Evolutionary conservation across 37 sponge, comb jelly and placozoan genomes (phyloP), one percentile per base, ranked within the genome.

Genomic region (Cladorhizidae sp.): DNA sequence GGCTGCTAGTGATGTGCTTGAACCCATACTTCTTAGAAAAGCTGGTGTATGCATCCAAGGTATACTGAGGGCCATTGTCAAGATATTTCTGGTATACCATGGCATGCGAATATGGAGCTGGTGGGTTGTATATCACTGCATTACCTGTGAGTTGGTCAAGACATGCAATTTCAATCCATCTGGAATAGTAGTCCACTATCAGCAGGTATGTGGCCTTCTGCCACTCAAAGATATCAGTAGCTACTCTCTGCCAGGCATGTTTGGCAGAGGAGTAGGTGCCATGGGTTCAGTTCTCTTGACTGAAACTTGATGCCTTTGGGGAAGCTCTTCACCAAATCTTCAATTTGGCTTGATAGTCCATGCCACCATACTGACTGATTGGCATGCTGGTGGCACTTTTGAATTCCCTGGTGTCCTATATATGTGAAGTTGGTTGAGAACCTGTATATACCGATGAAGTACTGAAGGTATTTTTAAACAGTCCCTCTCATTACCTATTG

Each of bases 11-110:
- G n/a, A 56, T 52, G 65, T 91, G 88, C 8, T 39, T 32, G 38
- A 82, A 91, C 7, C 68, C 3, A 52, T 86, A 87, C 5, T 8
- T 50, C 42, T 77, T 64, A 28, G 80, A 65, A 76, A 86, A 82
- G 22, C 65, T 11, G 11, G 32, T n/a, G 71, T 70, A 91, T 1
- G 22, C 41, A 12, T 54, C 42, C 35, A 87, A 68, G 37, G 63
- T 38, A 57, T 56, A 91, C 63, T 91, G 88, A 17, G 92, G 92
- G 38, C 87, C 92, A 87, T 91, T 91, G 45, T 87, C 92, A 40
- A 64, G 83, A 8, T 64, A 45, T 18, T 36, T 73, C 69, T 33
- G 86, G 93, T 31, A 92, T 87, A 2, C 88, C 89, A 75, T 80
- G 74, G 23, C 85, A 62, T 28, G 93, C 77, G 83, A 87, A 92